Evolutionary conservation across 2,888 invertebrate species (phyloP), one percentile per base, ranked within the genome.

Genomic region (Ophraella communa): DNA sequence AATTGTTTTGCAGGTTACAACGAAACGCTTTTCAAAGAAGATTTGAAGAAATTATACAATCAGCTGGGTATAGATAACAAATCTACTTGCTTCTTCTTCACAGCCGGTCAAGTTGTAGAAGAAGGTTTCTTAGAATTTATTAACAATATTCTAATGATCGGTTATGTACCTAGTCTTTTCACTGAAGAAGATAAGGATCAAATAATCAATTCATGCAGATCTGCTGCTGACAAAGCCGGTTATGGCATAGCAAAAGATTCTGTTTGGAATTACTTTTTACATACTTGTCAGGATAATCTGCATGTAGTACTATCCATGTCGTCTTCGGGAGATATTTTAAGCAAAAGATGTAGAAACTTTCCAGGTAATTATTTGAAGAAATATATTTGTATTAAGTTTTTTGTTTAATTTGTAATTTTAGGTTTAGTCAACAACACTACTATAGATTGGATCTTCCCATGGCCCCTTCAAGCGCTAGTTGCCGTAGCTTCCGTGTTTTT

Each of bases 391-490:
- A 11, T 18, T 14, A 20, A 10, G 11, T 11, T 1, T 11, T 35
- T 11, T 35, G 11, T n/a, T 0, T 4, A 14, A 11, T 35, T 35
- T n/a, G 10, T 11, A 35, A 35, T 39, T 39, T 39, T 21, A 45
- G 49, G 95, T 0, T 84, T 96, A 51, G 94, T 96, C 39, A 96
- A 95, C 78, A 94, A 94, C 78, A 93, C 95, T 0, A 93, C 92
- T 39, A 95, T 96, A 69, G 95, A 96, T 81, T 96, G 96, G 96
- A 89, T 95, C 79, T 95, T 93, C 81, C 91, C 95, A 0, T 96
- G 96, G 96, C 95, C 96, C 0, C 87, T 91, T 70, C 94, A 96
- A 79, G 96, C 96, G 0, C 80, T 96, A 52, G 84, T 90, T 59
- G 94, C 95, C 0, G 95, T 96, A 0, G 96, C 96, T 0, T 91